phyloP scores from a whole-genome alignment of 2,888 invertebrate species.

The Tetheella fluctuosa region DNA sequence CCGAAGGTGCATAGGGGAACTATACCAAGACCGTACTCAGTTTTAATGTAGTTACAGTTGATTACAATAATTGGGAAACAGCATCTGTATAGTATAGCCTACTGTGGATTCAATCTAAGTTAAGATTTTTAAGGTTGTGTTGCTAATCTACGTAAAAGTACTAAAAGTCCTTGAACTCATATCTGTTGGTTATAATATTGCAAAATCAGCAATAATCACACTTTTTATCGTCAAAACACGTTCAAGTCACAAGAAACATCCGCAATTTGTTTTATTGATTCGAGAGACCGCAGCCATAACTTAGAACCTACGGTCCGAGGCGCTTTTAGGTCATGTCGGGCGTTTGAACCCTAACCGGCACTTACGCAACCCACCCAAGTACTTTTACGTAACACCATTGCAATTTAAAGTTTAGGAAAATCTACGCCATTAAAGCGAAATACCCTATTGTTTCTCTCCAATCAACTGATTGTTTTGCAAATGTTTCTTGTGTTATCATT shows the following conservation, averaged over 20 bases:
- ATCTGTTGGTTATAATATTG: neutral
- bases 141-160: too few relatives aligned
- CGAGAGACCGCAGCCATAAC: constrained; percentile 18
- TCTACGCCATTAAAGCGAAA: neutral
- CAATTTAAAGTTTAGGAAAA: neutral
- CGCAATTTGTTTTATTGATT: constrained; percentile 1
- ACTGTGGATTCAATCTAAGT: too few relatives aligned
- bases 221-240: neutral
- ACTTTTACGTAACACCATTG: constrained; percentile 15
- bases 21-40: neutral
- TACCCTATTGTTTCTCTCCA: neutral
- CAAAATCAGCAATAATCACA: neutral
- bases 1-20: neutral
- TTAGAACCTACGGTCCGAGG: constrained; percentile 17
- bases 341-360: constrained; percentile 42
- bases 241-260: constrained; percentile 5
- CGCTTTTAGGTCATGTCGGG: constrained; percentile 38
- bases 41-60: neutral
- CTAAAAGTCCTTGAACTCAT: too few relatives aligned
- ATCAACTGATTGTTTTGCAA: neutral
- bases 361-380: constrained; percentile 38
- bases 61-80: too few relatives aligned
- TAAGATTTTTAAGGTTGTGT: too few relatives aligned
- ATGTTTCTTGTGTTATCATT: neutral
- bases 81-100: too few relatives aligned